These are phyloP conservation scores for Paralichthys olivaceus DNA, from an alignment of 2,113 vertebrate genomes.

Conservation along the genomic window DNA sequence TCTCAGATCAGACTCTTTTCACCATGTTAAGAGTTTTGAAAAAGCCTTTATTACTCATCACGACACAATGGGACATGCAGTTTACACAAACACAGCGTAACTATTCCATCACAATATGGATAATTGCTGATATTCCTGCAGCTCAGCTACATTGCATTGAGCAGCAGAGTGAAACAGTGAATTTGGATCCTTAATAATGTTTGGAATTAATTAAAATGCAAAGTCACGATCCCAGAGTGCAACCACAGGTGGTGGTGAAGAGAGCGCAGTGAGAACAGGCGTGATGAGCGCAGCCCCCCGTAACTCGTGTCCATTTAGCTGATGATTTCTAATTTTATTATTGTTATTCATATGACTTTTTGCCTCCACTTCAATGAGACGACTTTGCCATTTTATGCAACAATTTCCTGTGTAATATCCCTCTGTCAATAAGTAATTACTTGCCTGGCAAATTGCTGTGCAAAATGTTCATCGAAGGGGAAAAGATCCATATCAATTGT, in stretches of 20 bases:
- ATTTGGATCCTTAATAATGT: constrained; percentile 73
- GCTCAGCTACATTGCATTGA: constrained; percentile 44
- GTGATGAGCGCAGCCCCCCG: constrained; percentile 25
- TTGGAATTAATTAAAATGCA: constrained; percentile 75
- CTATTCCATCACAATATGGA: constrained; percentile 62
- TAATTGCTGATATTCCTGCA: constrained; percentile 59
- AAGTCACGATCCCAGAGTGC: constrained; percentile 54
- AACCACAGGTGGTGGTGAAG: constrained; percentile 63
- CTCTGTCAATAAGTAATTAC: constrained; percentile 85
- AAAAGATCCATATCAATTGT: constrained; percentile 75
- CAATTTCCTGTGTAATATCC: constrained; percentile 78
- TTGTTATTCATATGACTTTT: constrained; percentile 51
- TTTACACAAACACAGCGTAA: constrained; percentile 46
- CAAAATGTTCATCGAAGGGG: constrained; percentile 76
- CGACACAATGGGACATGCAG: constrained; percentile 35
- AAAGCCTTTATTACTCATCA: constrained; percentile 18
- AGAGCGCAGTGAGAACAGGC: constrained; percentile 32
- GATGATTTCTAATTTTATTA: constrained; percentile 62
- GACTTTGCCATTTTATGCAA: constrained; percentile 70
- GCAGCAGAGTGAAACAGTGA: constrained; percentile 63
- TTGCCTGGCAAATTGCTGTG: constrained; percentile 74
- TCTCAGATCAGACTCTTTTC: too few relatives aligned
- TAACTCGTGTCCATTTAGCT: constrained; percentile 60
- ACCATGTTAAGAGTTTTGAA: not conserved
- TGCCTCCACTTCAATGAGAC: constrained; percentile 49